These are phyloP conservation scores for Denticeps clupeoides DNA, from an alignment of 2,797 vertebrate genomes.

Conservation along the genomic window DNA sequence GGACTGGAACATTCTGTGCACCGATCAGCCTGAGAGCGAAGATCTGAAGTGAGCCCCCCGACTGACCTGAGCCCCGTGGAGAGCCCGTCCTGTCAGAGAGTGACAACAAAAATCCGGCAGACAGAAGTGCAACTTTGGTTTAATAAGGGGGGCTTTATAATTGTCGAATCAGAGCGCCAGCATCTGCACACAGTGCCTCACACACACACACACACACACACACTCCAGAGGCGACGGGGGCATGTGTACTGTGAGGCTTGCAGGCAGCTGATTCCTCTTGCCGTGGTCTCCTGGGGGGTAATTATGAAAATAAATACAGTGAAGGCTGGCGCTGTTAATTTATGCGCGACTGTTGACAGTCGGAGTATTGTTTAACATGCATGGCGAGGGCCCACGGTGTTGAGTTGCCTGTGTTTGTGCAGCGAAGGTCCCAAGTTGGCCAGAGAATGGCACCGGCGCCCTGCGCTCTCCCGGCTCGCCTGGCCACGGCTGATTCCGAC, in stretches of 20 bases:
- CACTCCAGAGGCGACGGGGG: constrained; percentile 37
- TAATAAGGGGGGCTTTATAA: constrained; percentile 14
- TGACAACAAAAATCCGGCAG: constrained; percentile 27
- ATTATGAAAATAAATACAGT: constrained; percentile 76
- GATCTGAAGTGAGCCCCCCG: constrained; percentile 21
- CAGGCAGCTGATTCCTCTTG: constrained; percentile 41
- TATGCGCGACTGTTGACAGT: constrained; percentile 73
- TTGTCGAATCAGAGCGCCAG: constrained; percentile 5
- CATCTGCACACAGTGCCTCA: constrained; percentile 21
- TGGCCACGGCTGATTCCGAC: background rate
- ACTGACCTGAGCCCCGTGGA: constrained; percentile 16
- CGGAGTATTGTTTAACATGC: constrained; percentile 68
- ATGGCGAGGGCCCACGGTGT: constrained; percentile 50
- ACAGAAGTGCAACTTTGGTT: constrained; percentile 31
- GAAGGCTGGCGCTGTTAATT: constrained; percentile 66
- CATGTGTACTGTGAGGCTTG: constrained; percentile 36
- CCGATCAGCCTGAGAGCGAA: constrained; percentile 50
- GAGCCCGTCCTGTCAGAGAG: constrained; percentile 20
- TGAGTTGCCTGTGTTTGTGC: too few relatives aligned
- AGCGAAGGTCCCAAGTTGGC: background rate
- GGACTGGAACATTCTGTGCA: constrained; percentile 52
- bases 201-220: constrained; percentile 20
- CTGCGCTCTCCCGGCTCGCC: background rate
- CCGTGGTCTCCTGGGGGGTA: constrained; percentile 63
- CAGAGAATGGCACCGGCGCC: background rate